Evolutionary conservation across 1,140 invertebrate genomes (phyloP).

Genomic region (Andricus grossulariae): DNA sequence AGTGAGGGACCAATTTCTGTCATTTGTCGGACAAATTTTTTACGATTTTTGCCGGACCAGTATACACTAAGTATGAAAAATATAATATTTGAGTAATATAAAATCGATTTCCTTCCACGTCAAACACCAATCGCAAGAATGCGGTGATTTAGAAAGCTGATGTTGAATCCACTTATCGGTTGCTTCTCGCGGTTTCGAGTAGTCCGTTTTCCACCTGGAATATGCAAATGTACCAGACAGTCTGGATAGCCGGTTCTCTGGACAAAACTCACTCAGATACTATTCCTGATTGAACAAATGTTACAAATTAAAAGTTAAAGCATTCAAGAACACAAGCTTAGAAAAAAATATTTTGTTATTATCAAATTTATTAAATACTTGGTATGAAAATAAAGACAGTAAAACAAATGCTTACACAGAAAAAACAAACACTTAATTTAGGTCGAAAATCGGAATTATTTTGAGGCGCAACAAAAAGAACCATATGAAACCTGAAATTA

Average conservation of each 20-base stretch:
- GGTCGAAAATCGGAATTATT: too few relatives aligned
- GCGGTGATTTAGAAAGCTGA: constrained; percentile 25
- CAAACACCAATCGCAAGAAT: constrained; percentile 21
- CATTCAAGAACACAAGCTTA: neutral
- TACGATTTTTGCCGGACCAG: too few relatives aligned
- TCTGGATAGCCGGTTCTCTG: constrained; percentile 19
- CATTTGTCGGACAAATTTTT: too few relatives aligned
- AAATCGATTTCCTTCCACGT: constrained; percentile 21
- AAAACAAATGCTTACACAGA: too few relatives aligned
- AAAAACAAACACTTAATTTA: too few relatives aligned
- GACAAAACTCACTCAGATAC: neutral
- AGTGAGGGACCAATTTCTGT: too few relatives aligned
- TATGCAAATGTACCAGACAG: constrained; percentile 25
- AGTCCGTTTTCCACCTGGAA: constrained; percentile 25
- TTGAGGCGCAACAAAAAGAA: too few relatives aligned
- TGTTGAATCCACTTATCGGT: constrained; percentile 28
- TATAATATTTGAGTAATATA: constrained; percentile 2
- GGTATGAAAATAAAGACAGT: too few relatives aligned
- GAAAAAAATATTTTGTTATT: neutral
- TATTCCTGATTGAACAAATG: constrained; percentile 4
- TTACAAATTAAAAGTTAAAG: neutral
- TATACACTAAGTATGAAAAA: neutral
- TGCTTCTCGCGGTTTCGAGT: constrained; percentile 27
- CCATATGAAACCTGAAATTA: too few relatives aligned
- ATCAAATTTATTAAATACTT: too few relatives aligned